Base-by-base conservation (phyloP, 2,888 invertebrate genomes). In the Actias luna region DNA sequence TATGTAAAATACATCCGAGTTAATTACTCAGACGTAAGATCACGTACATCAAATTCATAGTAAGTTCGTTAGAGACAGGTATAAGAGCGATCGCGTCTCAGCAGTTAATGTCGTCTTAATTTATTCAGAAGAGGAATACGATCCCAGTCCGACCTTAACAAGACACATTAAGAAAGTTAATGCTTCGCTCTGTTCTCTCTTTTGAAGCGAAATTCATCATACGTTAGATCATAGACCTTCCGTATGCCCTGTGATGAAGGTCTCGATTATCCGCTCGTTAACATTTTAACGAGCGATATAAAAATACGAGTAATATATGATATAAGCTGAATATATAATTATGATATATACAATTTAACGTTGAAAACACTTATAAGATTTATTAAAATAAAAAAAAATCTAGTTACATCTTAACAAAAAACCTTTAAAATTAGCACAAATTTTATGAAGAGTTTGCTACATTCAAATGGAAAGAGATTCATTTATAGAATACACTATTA, bases 81-180 rank as follows among this genome's bases (percentile, higher is more conserved):
- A 82, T 75, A 66, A 74, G 73, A 78, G 74, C 77, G 76, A 80
- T 85, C 80, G 76, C 75, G 79, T 80, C 83, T 82, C 80, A 77
- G 75, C 79, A 73, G 73, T 74, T 82, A 84, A 85, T 84, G 77
- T 80, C 82, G 78, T 75, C 79, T 77, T 87, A 87, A 88, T 88
- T 87, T 84, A 85, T 87, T 85, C 85, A 80, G 79, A 77, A 80
- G 74, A 77, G 75, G 76, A 78, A 83, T 77, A 74, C 74, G 78
- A 82, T 80, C 80, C 74, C 75, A 73, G 68, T 75, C 75, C 79
- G 78, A 79, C 83, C 82, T 81, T 84, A 88, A 88, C 84, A 84
- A 85, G 85, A 82, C 86, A 85, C 84, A 89, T 88, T 88, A 87
- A 84, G 84, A 86, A 86, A 88, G 88, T 88, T 88, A 88, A 84